Conservation (phyloP, 2,888 invertebrate species). For the Masnerella sp. region DNA sequence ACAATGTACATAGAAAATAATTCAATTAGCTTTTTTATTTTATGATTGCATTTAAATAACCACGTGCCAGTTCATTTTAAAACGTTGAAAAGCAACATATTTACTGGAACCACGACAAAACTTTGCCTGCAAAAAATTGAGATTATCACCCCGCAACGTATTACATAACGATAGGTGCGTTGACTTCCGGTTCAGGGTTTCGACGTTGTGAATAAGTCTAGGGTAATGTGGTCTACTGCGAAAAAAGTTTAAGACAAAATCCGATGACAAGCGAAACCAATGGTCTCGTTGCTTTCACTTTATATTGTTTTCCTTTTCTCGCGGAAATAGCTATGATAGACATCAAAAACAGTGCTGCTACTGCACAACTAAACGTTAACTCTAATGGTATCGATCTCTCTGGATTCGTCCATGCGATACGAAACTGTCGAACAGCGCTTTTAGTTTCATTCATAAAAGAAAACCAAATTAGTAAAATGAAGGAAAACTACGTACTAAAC, state of each 20-base stretch:
- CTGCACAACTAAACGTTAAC: constrained; percentile 34
- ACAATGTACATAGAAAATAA: no score
- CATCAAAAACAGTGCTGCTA: constrained; percentile 41
- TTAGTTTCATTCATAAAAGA: not conserved
- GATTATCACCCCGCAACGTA: constrained; percentile 21
- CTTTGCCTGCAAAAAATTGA: constrained; percentile 4
- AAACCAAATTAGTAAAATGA: not conserved
- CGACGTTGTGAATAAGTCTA: constrained; percentile 41
- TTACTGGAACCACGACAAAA: no score
- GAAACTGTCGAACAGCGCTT: constrained; percentile 24
- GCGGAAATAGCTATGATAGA: constrained; percentile 53
- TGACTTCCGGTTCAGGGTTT: constrained; percentile 55
- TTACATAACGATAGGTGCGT: constrained; percentile 44
- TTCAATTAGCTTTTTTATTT: no score
- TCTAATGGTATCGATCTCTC: constrained; percentile 51
- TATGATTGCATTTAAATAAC: no score
- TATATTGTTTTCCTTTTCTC: constrained; percentile 60
- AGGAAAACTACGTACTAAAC: no score
- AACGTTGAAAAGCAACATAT: no score
- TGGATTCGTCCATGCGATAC: constrained; percentile 52
- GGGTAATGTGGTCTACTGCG: constrained; percentile 46
- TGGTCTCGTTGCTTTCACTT: constrained; percentile 62
- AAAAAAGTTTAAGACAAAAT: constrained; percentile 55
- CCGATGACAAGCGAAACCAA: constrained; percentile 59
- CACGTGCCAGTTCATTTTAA: no score